A percentile compares a stretch with the other conserved stretches of the same genome.
phyloP scores from a whole-genome alignment of 2,888 invertebrate species.

The Synanthedon formicaeformis region DNA sequence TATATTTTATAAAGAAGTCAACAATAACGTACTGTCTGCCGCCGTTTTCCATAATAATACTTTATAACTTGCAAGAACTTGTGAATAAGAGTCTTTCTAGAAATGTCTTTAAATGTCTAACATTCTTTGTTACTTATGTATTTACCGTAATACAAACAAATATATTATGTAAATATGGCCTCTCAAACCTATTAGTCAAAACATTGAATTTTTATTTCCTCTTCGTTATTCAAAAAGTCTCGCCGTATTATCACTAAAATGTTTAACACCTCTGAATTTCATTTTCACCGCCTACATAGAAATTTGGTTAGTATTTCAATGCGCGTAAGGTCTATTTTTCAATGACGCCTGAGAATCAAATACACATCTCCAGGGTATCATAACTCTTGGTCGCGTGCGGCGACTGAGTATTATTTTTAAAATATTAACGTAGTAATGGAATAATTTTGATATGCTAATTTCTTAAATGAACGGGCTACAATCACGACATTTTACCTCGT shows the following conservation, averaged over 20 bases:
- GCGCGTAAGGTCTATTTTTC: conserved; percentile 10
- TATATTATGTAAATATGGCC: too few species aligned
- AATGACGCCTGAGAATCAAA: conserved; percentile 15
- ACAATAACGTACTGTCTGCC: too few species aligned
- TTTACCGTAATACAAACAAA: too few species aligned
- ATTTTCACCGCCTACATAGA: conserved; percentile 4
- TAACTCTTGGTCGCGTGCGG: conserved; percentile 58
- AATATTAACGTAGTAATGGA: conserved; percentile 64
- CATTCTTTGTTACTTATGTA: too few species aligned
- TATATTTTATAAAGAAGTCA: too few species aligned
- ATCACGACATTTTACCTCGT: conserved; percentile 33
- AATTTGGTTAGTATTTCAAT: conserved; percentile 4
- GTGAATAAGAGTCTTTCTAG: too few species aligned
- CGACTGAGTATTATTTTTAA: conserved; percentile 58
- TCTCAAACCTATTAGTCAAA: not conserved
- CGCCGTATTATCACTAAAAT: conserved; percentile 30
- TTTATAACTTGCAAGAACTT: too few species aligned
- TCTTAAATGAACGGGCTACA: conserved; percentile 38
- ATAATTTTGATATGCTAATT: conserved; percentile 66
- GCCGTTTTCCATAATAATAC: too few species aligned
- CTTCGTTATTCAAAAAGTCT: not conserved
- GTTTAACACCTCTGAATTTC: conserved; percentile 35
- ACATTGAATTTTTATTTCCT: not conserved
- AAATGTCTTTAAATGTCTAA: too few species aligned
- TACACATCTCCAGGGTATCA: conserved; percentile 50